phyloP scores from a whole-genome alignment of 2,797 vertebrate species.

The Schizopygopsis malacanthus region DNA sequence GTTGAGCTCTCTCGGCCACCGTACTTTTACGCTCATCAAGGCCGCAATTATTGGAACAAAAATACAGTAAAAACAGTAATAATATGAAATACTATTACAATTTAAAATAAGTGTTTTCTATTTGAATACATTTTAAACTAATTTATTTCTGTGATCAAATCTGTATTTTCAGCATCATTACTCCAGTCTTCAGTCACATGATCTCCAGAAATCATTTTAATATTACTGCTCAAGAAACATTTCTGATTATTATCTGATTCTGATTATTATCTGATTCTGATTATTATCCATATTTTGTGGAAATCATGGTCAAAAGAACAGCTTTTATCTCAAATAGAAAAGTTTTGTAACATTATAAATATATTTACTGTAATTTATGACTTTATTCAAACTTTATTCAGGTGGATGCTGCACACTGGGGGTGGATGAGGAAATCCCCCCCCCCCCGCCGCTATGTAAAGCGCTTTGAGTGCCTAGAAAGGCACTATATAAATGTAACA shows the following conservation, averaged over 20 bases:
- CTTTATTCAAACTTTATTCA: too few relatives aligned
- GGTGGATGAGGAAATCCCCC: too few relatives aligned
- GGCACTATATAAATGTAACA: too few relatives aligned
- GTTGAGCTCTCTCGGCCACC: too few relatives aligned
- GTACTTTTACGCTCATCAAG: not conserved
- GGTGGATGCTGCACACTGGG: too few relatives aligned
- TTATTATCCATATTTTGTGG: not conserved
- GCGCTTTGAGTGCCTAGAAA: too few relatives aligned
- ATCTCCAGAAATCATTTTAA: not conserved
- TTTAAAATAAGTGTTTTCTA: not conserved
- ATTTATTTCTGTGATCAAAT: not conserved
- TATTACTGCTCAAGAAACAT: not conserved
- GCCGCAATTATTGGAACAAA: not conserved
- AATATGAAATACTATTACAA: not conserved
- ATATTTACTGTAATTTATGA: too few relatives aligned
- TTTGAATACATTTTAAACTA: not conserved
- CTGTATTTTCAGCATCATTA: not conserved
- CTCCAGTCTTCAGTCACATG: conserved; percentile 4
- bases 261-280: not conserved
- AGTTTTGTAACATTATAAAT: too few relatives aligned
- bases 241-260: not conserved
- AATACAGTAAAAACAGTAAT: not conserved
- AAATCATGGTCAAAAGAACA: not conserved
- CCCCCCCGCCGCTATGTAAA: too few relatives aligned
- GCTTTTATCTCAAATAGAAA: too few relatives aligned